A percentile compares a stretch with the other conserved stretches of the same genome.
phyloP scores from a whole-genome alignment of 2,113 vertebrate genomes.

The Phyllostomus discolor region DNA sequence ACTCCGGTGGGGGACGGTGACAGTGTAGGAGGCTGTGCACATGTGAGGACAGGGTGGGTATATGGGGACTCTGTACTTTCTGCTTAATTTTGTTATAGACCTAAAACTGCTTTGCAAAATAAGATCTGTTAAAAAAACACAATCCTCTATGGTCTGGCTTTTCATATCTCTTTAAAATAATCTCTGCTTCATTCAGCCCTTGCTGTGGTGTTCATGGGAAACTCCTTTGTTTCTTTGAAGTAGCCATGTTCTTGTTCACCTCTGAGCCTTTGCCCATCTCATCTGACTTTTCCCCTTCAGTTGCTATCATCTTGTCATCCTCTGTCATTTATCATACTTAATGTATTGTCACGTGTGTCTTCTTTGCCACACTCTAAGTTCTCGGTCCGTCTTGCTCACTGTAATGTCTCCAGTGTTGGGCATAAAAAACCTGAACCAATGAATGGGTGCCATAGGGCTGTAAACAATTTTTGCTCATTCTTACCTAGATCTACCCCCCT shows the following conservation, averaged over 20 bases:
- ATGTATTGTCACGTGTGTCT: not conserved
- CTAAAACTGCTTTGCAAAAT: not conserved
- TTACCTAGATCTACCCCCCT: not conserved
- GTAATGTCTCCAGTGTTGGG: not conserved
- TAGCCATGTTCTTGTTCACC: not conserved
- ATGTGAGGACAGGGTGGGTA: not conserved
- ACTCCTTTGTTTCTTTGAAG: not conserved
- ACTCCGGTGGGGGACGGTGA: not conserved
- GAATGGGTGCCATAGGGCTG: not conserved
- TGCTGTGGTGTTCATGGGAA: not conserved
- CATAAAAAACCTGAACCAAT: not conserved
- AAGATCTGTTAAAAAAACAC: not conserved
- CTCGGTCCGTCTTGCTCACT: not conserved
- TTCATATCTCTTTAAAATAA: not conserved
- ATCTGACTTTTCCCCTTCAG: not conserved
- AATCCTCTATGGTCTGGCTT: not conserved
- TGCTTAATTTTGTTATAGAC: not conserved
- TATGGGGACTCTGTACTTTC: not conserved
- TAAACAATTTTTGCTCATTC: not conserved
- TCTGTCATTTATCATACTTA: not conserved
- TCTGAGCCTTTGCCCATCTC: not conserved
- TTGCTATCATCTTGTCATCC: not conserved
- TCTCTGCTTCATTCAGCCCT: not conserved
- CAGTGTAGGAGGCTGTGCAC: rapidly evolving
- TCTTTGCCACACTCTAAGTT: not conserved